Base-by-base conservation (phyloP, 2,797 vertebrate genomes). In the Masticophis lateralis region DNA sequence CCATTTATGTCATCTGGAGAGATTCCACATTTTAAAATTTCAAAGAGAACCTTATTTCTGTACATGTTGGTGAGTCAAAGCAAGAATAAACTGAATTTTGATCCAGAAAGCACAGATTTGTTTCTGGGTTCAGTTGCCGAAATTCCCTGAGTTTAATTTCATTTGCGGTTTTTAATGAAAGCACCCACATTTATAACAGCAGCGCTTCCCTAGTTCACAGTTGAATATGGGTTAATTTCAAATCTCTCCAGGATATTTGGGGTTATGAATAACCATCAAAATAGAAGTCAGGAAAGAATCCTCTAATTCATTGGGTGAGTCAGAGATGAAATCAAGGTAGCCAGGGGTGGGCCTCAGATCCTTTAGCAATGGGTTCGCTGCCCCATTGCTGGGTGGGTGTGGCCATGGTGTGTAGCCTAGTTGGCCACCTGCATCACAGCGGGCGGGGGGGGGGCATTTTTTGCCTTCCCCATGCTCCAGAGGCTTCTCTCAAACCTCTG, bases 31-130 rank as follows among this genome's bases (percentile, higher is more conserved):
- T 74, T 88, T 57, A 90, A 90, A 90, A 69, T 61, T 61, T 87
- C 32, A 90, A 90, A 66, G 47, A 28, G 59, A 61, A 63, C 55
- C 32, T 88, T 55, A 53, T 91, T 74, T 88, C 90, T 37, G 43
- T 13, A 53, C 28, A 88, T 66, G 22, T 56, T 88, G 86, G 63
- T 74, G 88, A 90, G 86, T 91, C 63, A 88, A 55, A 55, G 37
- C 28, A 91, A 28, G 86, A 43, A 25, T 63, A 86, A 12, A 87
- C n/a, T 91, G 90, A 60, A 88, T 91, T 93, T 47, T 91, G 89
- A 53, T 88, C 18, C 47, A 91, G 90, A 86, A 93, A 93, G 57
- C 32, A 28, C 63, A 88, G 86, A 91, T 90, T 91, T 87, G 87
- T 93, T 90, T 51, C 61, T 90, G 53, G 37, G 57, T 28, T 56